Evolutionary conservation across 92 coral and sea anemone species (phyloP).

Genomic region (Heliopora coerulea): DNA sequence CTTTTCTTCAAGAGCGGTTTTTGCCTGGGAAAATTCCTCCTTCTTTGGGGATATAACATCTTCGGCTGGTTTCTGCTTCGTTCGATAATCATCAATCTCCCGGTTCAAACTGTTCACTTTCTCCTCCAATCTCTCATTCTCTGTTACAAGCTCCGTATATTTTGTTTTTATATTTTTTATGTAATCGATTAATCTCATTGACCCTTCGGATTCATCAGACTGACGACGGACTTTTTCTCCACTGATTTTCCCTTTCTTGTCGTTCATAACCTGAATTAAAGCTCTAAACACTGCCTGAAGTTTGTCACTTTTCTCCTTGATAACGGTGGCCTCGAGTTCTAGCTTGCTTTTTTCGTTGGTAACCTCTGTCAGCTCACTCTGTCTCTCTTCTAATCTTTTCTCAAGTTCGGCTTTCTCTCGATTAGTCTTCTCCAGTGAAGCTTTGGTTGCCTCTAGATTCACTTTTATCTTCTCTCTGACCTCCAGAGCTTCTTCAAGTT

Average conservation of each 20-base stretch:
- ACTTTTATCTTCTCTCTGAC: neutral
- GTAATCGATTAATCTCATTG: slow-evolving; percentile 30
- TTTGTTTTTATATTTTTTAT: slow-evolving; percentile 24
- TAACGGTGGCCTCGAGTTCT: slow-evolving; percentile 63
- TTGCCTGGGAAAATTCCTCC: neutral
- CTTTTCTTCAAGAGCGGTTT: slow-evolving; percentile 3
- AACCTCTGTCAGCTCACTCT: slow-evolving; percentile 63
- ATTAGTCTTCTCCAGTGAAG: slow-evolving; percentile 11
- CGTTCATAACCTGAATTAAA: slow-evolving; percentile 25
- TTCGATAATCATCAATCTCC: slow-evolving; percentile 69
- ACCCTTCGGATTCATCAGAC: slow-evolving; percentile 16
- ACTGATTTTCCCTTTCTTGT: slow-evolving; percentile 15
- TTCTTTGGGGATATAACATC: neutral
- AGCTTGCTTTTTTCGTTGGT: slow-evolving; percentile 68
- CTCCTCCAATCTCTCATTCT: slow-evolving; percentile 59
- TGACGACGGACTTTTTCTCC: slow-evolving; percentile 13
- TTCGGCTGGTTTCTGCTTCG: slow-evolving; percentile 55
- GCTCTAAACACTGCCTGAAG: slow-evolving; percentile 35
- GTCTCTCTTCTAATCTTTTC: slow-evolving; percentile 13
- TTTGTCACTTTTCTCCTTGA: slow-evolving; percentile 52
- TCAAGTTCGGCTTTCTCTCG: slow-evolving; percentile 9
- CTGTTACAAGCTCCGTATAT: slow-evolving; percentile 55
- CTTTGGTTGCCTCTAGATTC: neutral
- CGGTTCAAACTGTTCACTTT: slow-evolving; percentile 65
- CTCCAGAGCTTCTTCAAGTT: neutral